Conservation (phyloP, 2,888 invertebrate genomes). For the Trissoscelio sp. region DNA sequence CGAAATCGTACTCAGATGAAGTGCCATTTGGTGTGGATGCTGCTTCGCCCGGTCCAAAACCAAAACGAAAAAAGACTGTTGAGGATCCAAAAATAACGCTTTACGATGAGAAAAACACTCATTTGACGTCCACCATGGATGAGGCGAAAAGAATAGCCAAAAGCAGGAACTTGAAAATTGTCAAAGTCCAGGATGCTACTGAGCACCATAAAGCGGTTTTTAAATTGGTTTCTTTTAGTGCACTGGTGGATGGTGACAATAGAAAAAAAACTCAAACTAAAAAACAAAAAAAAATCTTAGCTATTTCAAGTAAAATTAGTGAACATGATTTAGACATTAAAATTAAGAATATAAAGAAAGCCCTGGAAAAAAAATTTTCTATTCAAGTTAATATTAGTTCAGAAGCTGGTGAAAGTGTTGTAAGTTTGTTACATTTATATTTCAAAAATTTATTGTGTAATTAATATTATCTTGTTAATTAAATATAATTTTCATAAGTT, state of each 20-base stretch:
- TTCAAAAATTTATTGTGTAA: background rate
- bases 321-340: constrained; percentile 81
- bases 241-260: constrained; percentile 86
- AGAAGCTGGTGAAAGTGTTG: background rate
- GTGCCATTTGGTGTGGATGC: constrained; percentile 19
- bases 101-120: constrained; percentile 11
- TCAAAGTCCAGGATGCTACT: constrained; percentile 88
- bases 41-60: background rate
- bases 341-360: constrained; percentile 77
- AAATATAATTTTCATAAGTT: no score
- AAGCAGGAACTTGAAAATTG: constrained; percentile 88
- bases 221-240: constrained; percentile 86
- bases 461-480: background rate
- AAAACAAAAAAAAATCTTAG: constrained; percentile 77
- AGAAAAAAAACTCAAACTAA: constrained; percentile 64
- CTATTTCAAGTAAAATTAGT: constrained; percentile 76
- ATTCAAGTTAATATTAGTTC: constrained; percentile 77
- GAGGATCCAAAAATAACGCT: constrained; percentile 35
- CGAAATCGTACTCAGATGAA: constrained; percentile 26
- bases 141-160: constrained; percentile 89
- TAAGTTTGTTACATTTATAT: constrained; percentile 12
- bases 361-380: constrained; percentile 78
- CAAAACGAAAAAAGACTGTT: constrained; percentile 46
- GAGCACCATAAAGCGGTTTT: constrained; percentile 89
- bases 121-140: constrained; percentile 85